Percentiles rank a stretch among this genome's conserved stretches.
Conservation (phyloP, 2,113 vertebrate genomes). For the Mungos mungo region DNA sequence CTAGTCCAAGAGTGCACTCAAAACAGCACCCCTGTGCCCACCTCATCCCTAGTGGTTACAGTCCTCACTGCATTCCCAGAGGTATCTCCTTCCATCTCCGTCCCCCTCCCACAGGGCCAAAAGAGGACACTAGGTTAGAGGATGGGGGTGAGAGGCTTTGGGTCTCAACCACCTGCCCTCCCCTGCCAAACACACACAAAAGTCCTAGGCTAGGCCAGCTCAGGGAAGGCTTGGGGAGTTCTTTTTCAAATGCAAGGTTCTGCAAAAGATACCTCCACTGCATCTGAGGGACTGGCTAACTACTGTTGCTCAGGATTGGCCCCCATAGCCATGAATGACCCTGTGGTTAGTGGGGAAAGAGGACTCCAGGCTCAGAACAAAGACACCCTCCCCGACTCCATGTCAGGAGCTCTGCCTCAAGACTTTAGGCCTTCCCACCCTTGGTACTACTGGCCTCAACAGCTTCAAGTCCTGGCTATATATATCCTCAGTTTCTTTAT, state of each 20-base stretch:
- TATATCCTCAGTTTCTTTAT: not conserved
- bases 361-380: not conserved
- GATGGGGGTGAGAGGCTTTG: not conserved
- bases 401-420: not conserved
- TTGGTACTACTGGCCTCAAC: not conserved
- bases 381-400: not conserved
- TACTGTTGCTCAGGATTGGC: not conserved
- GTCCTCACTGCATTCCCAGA: not conserved
- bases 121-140: not conserved
- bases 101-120: not conserved
- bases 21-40: not conserved
- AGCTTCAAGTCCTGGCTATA: not conserved
- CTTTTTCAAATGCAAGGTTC: slow-evolving; percentile 52
- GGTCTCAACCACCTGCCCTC: not conserved
- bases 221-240: rapidly evolving
- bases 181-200: not conserved
- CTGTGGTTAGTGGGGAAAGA: not conserved
- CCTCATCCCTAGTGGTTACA: no score
- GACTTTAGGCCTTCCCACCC: not conserved
- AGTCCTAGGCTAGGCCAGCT: not conserved
- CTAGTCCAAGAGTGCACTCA: not conserved
- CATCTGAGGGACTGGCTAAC: not conserved
- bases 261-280: not conserved
- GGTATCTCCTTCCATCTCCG: not conserved
- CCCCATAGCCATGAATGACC: not conserved